Evolutionary conservation across 1,140 invertebrate species (phyloP), one percentile per base, ranked within the genome.

Genomic region (Pseudomyrmex dendroicus): DNA sequence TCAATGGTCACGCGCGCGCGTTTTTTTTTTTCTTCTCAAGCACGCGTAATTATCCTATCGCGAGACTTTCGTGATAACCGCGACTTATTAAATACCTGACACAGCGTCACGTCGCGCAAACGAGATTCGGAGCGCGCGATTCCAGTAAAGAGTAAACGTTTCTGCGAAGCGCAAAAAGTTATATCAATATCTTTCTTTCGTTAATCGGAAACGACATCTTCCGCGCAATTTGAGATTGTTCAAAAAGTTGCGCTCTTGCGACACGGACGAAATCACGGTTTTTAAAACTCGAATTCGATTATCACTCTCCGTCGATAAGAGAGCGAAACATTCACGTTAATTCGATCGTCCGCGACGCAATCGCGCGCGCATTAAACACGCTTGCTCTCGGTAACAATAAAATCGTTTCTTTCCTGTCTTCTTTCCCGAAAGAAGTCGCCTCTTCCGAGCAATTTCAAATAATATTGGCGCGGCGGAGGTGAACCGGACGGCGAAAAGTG

Each of bases 401-500:
- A 57, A 67, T 1, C 35, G 17, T 35, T 35, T 5, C 5, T 7
- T 35, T 0, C 35, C 35, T 1, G 35, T 35, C 35, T 35, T 35
- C 35, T 35, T 35, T 46, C 52, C 17, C 15, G 44, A 12, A 77
- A 54, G 54, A 54, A 82, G n/a, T 72, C 15, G 13, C 20, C 66
- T 50, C 35, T 20, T 52, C 50, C 46, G 25, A 73, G 68, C 67
- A 82, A 82, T 83, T 82, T 83, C 78, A 68, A 54, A 67, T 84
- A 84, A 84, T 84, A 82, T 82, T 85, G 77, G 48, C 46, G 68
- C 83, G 77, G 48, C 46, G 68, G 68, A 73, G 54, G 73, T 74
- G 68, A 73, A 56, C 44, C 72, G 64, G 57, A 85, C 76, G 66
- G 44, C 54, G 84, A 85, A 83, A 85, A 85, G 80, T 62, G 82